Evolutionary conservation across 1,140 invertebrate genomes (phyloP), one percentile per base, ranked within the genome.

Genomic region (Panulirus ornatus): DNA sequence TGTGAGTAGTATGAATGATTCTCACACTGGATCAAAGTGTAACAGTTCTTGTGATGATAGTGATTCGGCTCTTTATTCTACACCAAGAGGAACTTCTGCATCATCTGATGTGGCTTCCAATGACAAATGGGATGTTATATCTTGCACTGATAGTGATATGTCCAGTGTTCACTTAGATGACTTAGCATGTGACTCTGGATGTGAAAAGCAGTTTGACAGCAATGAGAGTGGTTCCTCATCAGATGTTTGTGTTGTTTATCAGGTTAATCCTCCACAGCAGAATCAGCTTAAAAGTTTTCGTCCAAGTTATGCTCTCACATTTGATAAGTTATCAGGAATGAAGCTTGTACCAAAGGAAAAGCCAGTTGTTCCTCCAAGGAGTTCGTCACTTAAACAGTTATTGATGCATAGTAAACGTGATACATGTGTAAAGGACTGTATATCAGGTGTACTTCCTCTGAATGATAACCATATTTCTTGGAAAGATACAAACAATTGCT

Each of bases 321-420:
- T 84, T 34, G 70, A 89, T 14, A 70, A 70, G 6, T 58, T 30
- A 30, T 89, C 66, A 22, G 38, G 22, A n/a, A 8, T 84, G 19
- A 89, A 73, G 27, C 16, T 89, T 34, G 44, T 58, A 14, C 34
- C 66, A 19, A 75, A 51, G 51, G 70, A 76, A 38, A 89, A 89
- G 63, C 88, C 88, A 40, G 42, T 58, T n/a, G 16, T 89, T 42
- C 88, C 88, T 44, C 88, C 66, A 76, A 40, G 88, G 44, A 83
- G 88, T 54, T 89, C 88, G 27, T 89, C 88, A 54, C 88, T 89
- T 36, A 27, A 47, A n/a, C 75, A 76, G 3, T 38, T 73, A 30
- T 30, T 75, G 14, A 54, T 30, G 27, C n/a, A 66, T 8, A 66
- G 30, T 30, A 66, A 30, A 22, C 22, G 30, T 1, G 22, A 1